These are phyloP conservation scores for Tyrannus savana DNA, from an alignment of 2,113 vertebrate species.

Conservation along the genomic window DNA sequence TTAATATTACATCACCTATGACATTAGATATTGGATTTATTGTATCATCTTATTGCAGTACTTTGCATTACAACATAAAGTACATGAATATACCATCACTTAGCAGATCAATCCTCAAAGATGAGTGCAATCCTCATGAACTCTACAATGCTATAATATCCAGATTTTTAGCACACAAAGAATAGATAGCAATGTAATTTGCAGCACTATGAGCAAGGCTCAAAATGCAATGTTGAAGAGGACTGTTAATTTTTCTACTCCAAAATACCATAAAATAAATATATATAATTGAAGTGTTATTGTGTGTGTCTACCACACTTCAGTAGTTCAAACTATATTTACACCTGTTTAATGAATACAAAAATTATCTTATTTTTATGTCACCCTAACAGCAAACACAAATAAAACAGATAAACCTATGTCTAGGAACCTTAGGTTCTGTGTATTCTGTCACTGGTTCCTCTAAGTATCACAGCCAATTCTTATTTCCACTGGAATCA, in stretches of 20 bases:
- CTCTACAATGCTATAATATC: not conserved
- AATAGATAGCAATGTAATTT: not conserved
- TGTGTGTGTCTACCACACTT: not conserved
- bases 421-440: not conserved
- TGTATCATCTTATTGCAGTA: not conserved
- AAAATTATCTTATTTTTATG: not conserved
- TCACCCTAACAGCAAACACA: not conserved
- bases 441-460: not conserved
- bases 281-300: not conserved
- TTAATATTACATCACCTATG: not conserved
- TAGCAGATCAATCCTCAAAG: not conserved
- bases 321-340: slow-evolving; percentile 10
- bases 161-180: not conserved
- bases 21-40: not conserved
- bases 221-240: not conserved
- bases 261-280: not conserved
- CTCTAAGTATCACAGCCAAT: not conserved
- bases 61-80: slow-evolving; percentile 4
- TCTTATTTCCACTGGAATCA: not conserved
- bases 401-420: not conserved
- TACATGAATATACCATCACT: not conserved
- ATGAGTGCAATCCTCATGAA: not conserved
- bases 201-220: not conserved
- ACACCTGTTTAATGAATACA: not conserved
- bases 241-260: not conserved